Base-by-base conservation (phyloP, 2,888 invertebrate genomes). In the Eubasilissa splendida region DNA sequence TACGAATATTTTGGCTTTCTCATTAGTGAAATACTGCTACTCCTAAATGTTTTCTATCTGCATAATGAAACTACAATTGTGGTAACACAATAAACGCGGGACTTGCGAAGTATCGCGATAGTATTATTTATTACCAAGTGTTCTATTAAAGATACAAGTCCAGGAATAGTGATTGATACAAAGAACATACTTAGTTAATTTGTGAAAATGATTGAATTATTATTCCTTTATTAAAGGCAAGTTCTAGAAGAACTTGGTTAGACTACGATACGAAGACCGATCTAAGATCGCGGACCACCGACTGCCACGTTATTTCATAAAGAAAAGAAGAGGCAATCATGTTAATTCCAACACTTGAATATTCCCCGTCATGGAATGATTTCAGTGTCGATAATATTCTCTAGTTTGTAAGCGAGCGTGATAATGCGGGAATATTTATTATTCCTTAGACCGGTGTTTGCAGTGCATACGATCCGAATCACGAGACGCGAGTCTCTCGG, bases 301-400 rank as follows among this genome's bases (percentile, higher is more conserved):
- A 68, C 9, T 66, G 8, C 12, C 58, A n/a, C 2, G 12, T 68
- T 4, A 31, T 31, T 22, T 22, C 1, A 22, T 22, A 22, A 22
- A 22, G 22, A 33, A 63, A 33, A 63, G n/a, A 63, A 63, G 9
- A 22, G n/a, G 31, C 14, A 50, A 0, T 52, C 52, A n/a, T n/a
- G 14, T 68, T 68, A 50, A 68, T 73, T 73, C 71, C 71, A 73
- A 73, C 22, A 73, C 71, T 73, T 73, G 54, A 73, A 73, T 73
- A 73, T 73, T 73, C 71, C 71, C 22, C 33, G 71, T 56, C 71
- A 73, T 12, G 10, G 31, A 65, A 65, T 65, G 65, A n/a, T 58
- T 42, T 58, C 58, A 10, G 58, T n/a, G 58, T 58, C 58, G 2
- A n/a, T 2, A n/a, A 58, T 42, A 50, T 33, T 63, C 8, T 12